These are phyloP conservation scores for Tychaedon coryphoeus DNA, from an alignment of 2,113 vertebrate genomes.

Conservation along the genomic window DNA sequence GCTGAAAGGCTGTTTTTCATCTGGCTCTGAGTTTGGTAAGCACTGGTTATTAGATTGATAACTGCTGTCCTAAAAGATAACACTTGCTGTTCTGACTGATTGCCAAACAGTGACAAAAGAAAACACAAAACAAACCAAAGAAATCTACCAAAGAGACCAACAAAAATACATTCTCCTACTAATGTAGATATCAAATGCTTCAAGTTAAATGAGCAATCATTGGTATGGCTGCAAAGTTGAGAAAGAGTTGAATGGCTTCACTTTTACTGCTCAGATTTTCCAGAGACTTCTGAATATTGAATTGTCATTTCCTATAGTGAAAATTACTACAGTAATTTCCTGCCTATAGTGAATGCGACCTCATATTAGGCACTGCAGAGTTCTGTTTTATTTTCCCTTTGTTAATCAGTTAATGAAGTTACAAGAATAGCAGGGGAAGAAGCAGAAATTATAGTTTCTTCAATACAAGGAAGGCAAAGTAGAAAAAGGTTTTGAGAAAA, in stretches of 20 bases:
- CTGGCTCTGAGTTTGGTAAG: neutral
- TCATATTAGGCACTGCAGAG: neutral
- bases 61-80: neutral
- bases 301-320: neutral
- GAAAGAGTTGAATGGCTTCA: neutral
- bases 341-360: neutral
- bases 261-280: neutral
- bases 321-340: neutral
- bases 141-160: neutral
- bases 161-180: neutral
- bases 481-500: neutral
- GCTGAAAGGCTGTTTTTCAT: neutral
- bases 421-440: neutral
- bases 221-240: neutral
- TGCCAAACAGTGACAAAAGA: neutral
- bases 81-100: neutral
- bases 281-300: neutral
- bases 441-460: neutral
- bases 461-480: neutral
- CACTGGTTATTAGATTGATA: neutral
- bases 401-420: neutral
- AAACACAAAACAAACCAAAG: neutral
- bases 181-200: neutral
- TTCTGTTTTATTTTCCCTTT: neutral
- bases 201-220: neutral